phyloP scores from a whole-genome alignment of 2,888 invertebrate genomes.

The Eudasyphora cyanicolor region DNA sequence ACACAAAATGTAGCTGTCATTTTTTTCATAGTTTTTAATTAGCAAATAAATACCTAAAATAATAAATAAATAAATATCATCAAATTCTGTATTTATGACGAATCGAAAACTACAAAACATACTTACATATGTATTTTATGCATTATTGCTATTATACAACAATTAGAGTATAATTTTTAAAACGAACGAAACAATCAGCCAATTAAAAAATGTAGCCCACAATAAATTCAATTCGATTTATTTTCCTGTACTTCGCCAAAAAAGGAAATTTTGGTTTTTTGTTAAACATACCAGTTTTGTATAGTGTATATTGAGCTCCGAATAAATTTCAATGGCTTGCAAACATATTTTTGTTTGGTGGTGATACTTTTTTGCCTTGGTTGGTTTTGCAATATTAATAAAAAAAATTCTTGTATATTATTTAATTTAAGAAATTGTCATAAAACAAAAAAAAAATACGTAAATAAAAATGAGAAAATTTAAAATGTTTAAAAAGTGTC shows the following conservation, averaged over 20 bases:
- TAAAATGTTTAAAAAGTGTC: neutral
- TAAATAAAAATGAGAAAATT: conserved; percentile 22
- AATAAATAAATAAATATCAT: neutral
- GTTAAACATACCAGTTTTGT: neutral
- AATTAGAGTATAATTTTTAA: neutral
- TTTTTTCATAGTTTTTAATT: conserved; percentile 28
- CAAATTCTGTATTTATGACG: too few species aligned
- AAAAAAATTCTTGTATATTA: conserved; percentile 5
- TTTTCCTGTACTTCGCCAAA: neutral
- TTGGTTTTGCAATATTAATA: neutral
- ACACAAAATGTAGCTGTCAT: conserved; percentile 11
- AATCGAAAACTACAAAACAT: neutral
- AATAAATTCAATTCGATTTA: neutral
- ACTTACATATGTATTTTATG: neutral
- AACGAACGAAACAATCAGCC: neutral
- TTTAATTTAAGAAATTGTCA: conserved; percentile 24
- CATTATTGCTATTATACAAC: neutral
- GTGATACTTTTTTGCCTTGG: neutral
- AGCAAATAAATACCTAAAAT: neutral
- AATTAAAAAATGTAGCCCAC: neutral
- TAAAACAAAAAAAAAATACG: neutral
- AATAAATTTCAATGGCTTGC: neutral
- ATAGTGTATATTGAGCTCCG: neutral
- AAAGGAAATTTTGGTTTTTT: neutral
- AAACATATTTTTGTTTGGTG: neutral